These are phyloP conservation scores for Scomber japonicus DNA, from an alignment of 2,113 vertebrate genomes.

Conservation along the genomic window DNA sequence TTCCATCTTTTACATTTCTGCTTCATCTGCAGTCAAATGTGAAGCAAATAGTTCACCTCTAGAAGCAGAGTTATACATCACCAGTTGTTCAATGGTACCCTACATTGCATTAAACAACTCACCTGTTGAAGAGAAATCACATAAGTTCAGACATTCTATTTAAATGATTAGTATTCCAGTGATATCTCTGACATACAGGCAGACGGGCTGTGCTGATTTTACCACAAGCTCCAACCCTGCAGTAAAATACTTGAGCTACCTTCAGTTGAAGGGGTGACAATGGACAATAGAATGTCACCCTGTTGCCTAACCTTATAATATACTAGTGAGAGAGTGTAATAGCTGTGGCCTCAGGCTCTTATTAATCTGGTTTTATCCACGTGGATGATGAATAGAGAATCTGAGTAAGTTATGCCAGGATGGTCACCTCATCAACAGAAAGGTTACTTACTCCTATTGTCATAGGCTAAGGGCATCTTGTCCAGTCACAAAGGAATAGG, in stretches of 20 bases:
- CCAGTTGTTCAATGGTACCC: too few relatives aligned
- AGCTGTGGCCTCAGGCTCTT: constrained; percentile 16
- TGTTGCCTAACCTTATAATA: not conserved
- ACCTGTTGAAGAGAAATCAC: not conserved
- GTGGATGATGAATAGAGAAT: constrained; percentile 9
- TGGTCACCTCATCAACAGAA: constrained; percentile 31
- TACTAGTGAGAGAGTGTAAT: not conserved
- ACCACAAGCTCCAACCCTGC: not conserved
- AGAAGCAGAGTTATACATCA: too few relatives aligned
- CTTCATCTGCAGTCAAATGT: too few relatives aligned
- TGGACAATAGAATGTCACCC: not conserved
- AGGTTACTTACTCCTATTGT: constrained; percentile 45
- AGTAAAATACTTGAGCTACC: not conserved
- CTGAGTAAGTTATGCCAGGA: constrained; percentile 5
- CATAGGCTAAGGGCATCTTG: constrained; percentile 32
- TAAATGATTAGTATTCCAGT: not conserved
- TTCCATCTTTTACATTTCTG: too few relatives aligned
- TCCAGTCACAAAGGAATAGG: constrained; percentile 33
- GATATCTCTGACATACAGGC: not conserved
- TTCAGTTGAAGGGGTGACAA: not conserved
- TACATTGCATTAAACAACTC: too few relatives aligned
- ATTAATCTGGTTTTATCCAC: constrained; percentile 42
- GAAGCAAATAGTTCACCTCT: too few relatives aligned
- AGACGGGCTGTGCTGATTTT: not conserved
- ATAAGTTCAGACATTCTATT: not conserved